Evolutionary conservation across 2,113 vertebrate genomes (phyloP).

Genomic region (Eulemur macaco): DNA sequence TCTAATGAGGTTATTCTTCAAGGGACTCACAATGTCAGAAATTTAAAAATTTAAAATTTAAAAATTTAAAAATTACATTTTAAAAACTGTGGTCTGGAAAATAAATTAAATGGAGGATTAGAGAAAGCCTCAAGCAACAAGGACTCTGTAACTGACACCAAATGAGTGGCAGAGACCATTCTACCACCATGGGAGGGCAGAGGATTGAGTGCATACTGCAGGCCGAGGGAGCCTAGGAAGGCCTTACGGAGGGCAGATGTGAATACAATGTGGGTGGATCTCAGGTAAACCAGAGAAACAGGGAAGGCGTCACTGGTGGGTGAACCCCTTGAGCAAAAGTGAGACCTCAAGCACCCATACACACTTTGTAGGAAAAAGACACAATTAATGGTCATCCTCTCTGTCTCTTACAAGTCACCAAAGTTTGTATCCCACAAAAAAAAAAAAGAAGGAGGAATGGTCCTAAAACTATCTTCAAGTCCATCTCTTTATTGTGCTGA

Average conservation of each 20-base stretch:
- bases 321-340: not conserved
- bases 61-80: not conserved
- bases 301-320: fast-evolving
- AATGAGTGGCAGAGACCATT: not conserved
- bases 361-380: not conserved
- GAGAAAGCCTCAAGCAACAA: not conserved
- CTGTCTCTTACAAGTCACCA: not conserved
- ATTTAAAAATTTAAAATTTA: not conserved
- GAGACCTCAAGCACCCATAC: not conserved
- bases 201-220: not conserved
- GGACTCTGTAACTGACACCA: not conserved
- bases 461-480: not conserved
- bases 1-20: not conserved
- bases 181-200: not conserved
- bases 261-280: not conserved
- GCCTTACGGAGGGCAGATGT: not conserved
- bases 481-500: not conserved
- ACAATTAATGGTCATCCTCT: not conserved
- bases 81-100: not conserved
- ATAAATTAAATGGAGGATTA: not conserved
- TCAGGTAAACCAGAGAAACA: not conserved
- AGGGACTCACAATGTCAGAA: not conserved
- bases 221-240: not conserved
- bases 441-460: not conserved
- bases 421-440: not conserved